A percentile compares a stretch with the other conserved stretches of the same genome.
Evolutionary conservation across 2,113 vertebrate species (phyloP).

Genomic region (Pontoporia blainvillei): DNA sequence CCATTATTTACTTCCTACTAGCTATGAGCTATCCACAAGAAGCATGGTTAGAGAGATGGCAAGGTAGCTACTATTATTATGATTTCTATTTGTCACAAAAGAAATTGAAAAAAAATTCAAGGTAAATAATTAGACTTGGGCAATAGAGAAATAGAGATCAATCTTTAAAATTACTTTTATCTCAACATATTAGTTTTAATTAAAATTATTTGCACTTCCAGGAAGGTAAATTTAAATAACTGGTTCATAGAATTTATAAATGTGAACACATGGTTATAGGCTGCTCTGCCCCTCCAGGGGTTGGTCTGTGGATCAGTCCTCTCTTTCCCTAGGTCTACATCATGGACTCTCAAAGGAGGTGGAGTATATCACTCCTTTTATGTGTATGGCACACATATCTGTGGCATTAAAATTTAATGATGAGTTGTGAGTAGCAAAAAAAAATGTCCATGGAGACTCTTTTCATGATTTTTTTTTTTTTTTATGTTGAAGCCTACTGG

Average conservation of each 20-base stretch:
- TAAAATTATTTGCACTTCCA: not conserved
- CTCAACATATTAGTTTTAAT: not conserved
- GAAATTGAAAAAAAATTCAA: not conserved
- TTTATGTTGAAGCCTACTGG: not conserved
- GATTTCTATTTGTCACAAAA: not conserved
- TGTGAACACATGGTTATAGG: not conserved
- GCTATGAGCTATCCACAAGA: not conserved
- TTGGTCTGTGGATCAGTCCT: not conserved
- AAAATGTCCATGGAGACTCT: not conserved
- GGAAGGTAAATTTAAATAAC: not conserved
- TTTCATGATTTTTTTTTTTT: not conserved
- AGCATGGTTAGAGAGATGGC: not conserved
- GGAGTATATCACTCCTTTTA: not conserved
- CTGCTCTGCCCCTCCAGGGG: fast-evolving
- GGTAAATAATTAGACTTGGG: not conserved
- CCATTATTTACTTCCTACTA: not conserved
- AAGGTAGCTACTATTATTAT: not conserved
- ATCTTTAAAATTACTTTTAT: not conserved
- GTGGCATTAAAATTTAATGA: not conserved
- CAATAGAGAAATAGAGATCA: not conserved
- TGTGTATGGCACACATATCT: not conserved
- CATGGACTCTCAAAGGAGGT: not conserved
- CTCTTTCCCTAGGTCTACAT: not conserved
- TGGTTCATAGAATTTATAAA: not conserved
- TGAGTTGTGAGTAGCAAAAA: not conserved